These are phyloP conservation scores for Catagonus wagneri DNA, from an alignment of 2,113 vertebrate species.

Conservation along the genomic window DNA sequence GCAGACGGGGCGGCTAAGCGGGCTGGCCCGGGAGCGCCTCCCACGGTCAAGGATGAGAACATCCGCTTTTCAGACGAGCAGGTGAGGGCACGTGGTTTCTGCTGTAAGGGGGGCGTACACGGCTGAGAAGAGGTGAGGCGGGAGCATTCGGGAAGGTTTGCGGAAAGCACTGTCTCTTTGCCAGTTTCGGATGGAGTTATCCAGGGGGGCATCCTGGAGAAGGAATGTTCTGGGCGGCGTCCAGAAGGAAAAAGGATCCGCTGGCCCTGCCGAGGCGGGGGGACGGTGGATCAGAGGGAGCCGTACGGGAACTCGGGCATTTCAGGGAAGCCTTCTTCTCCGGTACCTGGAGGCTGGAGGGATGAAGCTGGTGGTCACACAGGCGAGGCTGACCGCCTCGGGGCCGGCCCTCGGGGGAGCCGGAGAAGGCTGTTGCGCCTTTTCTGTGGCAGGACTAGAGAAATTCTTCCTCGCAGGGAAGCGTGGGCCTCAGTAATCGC, in stretches of 20 bases:
- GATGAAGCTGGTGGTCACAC: accelerated
- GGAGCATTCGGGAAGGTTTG: not conserved
- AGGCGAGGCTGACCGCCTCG: accelerated
- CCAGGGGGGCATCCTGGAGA: not conserved
- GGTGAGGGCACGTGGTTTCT: accelerated
- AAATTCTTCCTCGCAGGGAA: accelerated
- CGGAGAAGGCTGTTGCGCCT: too few relatives aligned
- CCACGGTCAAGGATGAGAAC: not conserved
- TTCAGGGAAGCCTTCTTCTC: not conserved
- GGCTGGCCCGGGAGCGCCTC: accelerated
- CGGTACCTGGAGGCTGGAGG: not conserved
- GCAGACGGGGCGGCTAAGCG: accelerated
- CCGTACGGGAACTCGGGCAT: accelerated
- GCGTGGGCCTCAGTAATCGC: not conserved
- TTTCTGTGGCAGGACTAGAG: not conserved
- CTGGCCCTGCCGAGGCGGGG: not conserved
- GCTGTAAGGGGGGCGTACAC: too few relatives aligned
- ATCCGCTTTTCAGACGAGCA: not conserved
- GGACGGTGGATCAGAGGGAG: not conserved
- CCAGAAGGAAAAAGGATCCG: not conserved
- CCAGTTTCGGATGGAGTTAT: not conserved
- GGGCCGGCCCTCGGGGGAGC: not conserved
- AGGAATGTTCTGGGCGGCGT: not conserved
- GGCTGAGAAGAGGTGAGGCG: not conserved
- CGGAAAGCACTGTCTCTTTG: not conserved